Conservation (phyloP, 2,888 invertebrate genomes). For the Acleris sparsana region DNA sequence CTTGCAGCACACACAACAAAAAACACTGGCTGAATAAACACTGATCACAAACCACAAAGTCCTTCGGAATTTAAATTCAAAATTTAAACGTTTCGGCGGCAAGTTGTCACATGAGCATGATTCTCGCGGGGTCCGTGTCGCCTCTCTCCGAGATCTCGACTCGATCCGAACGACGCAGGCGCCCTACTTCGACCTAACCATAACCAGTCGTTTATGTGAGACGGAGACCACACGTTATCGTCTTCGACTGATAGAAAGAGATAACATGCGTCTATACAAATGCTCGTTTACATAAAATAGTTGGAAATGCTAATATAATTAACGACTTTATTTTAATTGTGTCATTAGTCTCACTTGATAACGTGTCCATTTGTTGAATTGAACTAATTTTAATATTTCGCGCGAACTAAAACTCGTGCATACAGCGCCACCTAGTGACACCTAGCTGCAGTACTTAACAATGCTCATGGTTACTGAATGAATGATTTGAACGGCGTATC, state of each 20-base stretch:
- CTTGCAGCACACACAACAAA: constrained; percentile 49
- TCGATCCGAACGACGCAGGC: constrained; percentile 69
- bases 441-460: constrained; percentile 4
- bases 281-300: constrained; percentile 13
- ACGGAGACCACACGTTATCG: constrained; percentile 61
- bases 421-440: constrained; percentile 42
- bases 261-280: constrained; percentile 41
- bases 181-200: constrained; percentile 74
- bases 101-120: constrained; percentile 76
- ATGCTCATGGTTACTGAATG: not conserved
- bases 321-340: constrained; percentile 9
- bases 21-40: constrained; percentile 52
- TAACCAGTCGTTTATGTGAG: constrained; percentile 69
- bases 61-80: constrained; percentile 56
- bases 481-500: constrained; percentile 7
- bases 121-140: constrained; percentile 76
- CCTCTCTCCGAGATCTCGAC: constrained; percentile 79
- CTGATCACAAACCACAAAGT: constrained; percentile 57
- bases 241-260: constrained; percentile 50
- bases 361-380: constrained; percentile 26
- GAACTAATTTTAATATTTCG: constrained; percentile 22
- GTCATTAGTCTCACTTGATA: constrained; percentile 22
- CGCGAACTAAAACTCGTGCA: constrained; percentile 12
- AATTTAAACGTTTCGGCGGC: constrained; percentile 68
- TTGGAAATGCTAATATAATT: constrained; percentile 16